Base-by-base conservation (phyloP, 2,113 vertebrate species). In the Atrichornis clamosus region DNA sequence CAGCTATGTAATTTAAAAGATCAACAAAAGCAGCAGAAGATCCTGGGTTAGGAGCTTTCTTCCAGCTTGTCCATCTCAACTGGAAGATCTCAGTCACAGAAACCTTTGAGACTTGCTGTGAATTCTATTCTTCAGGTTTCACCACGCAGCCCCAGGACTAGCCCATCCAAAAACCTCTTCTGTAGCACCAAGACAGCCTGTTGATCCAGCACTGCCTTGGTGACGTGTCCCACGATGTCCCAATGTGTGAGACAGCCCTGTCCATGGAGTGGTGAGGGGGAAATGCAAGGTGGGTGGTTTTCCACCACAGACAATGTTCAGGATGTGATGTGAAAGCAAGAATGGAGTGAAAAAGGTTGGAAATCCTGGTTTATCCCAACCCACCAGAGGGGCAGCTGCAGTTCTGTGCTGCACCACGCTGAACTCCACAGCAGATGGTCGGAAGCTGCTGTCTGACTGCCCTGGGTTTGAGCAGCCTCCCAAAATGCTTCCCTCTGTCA, bases 241-340 rank as follows among this genome's bases (percentile, higher is more conserved):
- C 69, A 72, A 68, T 79, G 82, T 0, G 3, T 17, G 11, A 62
- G 26, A 52, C 47, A 68, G 46, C 10, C 16, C 7, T 68, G 84
- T 82, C 49, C 32, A n/a, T 6, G 11, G 20, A 9, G 1, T 0
- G 32, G 17, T 60, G 47, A 59, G 68, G 35, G 26, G 11, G 15
- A 87, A 44, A 76, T 8, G 12, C 7, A 49, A 39, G 49, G 49
- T 15, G 24, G 17, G 11, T 60, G 24, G 3, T 64, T 56, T 90
- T 19, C 30, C 76, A 52, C 41, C 41, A 11, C 62, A 26, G 56
- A 18, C 22, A 49, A 18, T 0, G 0, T 33, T 82, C 18, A 3
- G 4, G 11, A n/a, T n/a, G 15, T 13, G 63, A 62, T 37, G 11
- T 65, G 55, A 87, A 91, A 82, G 62, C 17, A 64, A 87, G 63